Base-by-base conservation (phyloP, 2,797 vertebrate species). In the Phoeniculus purpureus region DNA sequence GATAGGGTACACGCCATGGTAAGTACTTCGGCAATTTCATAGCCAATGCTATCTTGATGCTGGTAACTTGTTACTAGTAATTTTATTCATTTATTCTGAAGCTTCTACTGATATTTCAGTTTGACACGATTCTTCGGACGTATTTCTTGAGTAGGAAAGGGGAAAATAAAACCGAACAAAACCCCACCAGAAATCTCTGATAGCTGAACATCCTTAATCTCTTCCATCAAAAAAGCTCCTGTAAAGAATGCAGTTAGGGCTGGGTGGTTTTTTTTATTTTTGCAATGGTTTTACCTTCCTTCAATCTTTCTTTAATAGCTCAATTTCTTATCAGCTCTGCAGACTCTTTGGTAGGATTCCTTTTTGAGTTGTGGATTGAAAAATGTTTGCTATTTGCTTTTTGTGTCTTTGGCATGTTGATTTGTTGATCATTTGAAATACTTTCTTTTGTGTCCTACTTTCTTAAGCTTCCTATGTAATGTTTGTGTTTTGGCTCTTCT, bases 51-150 rank as follows among this genome's bases (percentile, higher is more conserved):
- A 2, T 87, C 78, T 61, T 81, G 65, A 70, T 74, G 55, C 61
- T 75, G 62, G 89, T 93, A 80, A 93, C 86, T 94, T 89, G 72
- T 87, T 94, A 74, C 79, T 68, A 68, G 81, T 80, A 93, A 93
- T 94, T 92, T 92, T 96, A 96, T 95, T 96, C 79, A 94, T 96
- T 93, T 94, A 94, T 96, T 96, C 90, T 85, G 81, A 80, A 94
- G 77, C 8, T 64, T 92, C 64, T 80, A 59, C 75, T 95, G 93
- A 82, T 90, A 89, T 93, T 94, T 90, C 86, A 82, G 78, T 62
- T 73, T 94, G 94, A 95, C 90, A 88, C 64, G 62, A 82, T 91
- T 90, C 47, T 60, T 86, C 54, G 76, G 88, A 84, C 34, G 54
- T 60, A 79, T 93, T 92, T 94, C 54, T 51, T 80, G 48, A 68